These are phyloP conservation scores for Eidolon dupreanum DNA, from an alignment of 2,797 vertebrate genomes.

Conservation along the genomic window DNA sequence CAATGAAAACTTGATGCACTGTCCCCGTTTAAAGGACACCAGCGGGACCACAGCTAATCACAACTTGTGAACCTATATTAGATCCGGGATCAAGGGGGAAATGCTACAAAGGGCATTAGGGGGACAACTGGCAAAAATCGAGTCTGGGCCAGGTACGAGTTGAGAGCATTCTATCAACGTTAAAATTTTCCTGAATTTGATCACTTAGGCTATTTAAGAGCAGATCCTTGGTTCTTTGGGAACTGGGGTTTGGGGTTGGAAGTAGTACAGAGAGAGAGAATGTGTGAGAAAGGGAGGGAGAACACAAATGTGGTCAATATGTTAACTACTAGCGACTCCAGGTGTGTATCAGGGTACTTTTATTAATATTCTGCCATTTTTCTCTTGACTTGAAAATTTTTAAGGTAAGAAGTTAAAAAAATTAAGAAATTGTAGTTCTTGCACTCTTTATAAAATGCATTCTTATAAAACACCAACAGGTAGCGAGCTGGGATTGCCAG, in stretches of 20 bases:
- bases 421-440: not conserved
- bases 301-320: not conserved
- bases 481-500: not conserved
- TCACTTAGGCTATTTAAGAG: not conserved
- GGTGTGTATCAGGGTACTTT: not conserved
- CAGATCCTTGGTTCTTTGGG: too few relatives aligned
- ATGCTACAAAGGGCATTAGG: not conserved
- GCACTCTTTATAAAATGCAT: not conserved
- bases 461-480: not conserved
- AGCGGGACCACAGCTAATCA: not conserved
- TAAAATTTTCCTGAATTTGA: not conserved
- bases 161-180: not conserved
- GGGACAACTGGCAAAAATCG: not conserved
- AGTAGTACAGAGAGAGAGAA: not conserved
- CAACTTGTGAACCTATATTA: too few relatives aligned
- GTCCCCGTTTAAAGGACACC: not conserved
- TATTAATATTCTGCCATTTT: not conserved
- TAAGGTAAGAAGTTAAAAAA: not conserved
- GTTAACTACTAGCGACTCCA: not conserved
- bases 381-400: not conserved
- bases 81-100: not conserved
- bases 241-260: fast-evolving
- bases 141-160: not conserved
- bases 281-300: not conserved
- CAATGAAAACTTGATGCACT: not conserved